These are phyloP conservation scores for Ctena decussata DNA, from an alignment of 2,888 invertebrate species.

Conservation along the genomic window DNA sequence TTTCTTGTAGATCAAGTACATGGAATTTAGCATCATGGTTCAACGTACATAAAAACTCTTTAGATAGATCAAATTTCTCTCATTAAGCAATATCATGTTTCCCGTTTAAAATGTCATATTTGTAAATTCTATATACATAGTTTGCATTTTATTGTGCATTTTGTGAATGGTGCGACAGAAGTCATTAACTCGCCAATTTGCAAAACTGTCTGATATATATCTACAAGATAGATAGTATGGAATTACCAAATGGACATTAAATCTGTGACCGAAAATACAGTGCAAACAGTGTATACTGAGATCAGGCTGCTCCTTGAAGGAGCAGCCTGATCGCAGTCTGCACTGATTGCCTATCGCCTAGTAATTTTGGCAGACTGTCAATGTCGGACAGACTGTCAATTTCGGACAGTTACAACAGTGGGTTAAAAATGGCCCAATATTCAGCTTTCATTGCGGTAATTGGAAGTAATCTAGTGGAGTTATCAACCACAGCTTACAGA, in stretches of 20 bases:
- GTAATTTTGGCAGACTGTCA: no score
- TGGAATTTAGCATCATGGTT: no score
- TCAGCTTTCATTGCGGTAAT: no score
- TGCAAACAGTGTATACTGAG: not conserved
- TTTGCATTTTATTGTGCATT: slow-evolving; percentile 10
- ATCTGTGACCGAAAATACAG: no score
- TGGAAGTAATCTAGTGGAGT: no score
- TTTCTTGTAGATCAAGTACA: no score
- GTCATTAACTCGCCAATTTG: slow-evolving; percentile 53
- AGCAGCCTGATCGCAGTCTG: not conserved
- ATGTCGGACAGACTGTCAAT: no score
- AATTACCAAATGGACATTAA: no score
- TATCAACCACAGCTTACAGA: no score
- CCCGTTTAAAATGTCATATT: not conserved
- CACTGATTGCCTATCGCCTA: not conserved
- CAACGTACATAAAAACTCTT: not conserved
- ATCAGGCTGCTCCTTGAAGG: not conserved
- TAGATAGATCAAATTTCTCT: not conserved
- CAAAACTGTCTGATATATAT: slow-evolving; percentile 45
- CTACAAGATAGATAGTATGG: not conserved
- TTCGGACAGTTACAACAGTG: no score
- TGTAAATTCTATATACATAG: not conserved
- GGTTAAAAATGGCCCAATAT: no score
- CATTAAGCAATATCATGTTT: not conserved
- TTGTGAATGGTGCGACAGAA: slow-evolving; percentile 24